A percentile compares a stretch with the other conserved stretches of the same genome.
Evolutionary conservation across 2,797 vertebrate species (phyloP).

Genomic region (Telmatherina bonti): DNA sequence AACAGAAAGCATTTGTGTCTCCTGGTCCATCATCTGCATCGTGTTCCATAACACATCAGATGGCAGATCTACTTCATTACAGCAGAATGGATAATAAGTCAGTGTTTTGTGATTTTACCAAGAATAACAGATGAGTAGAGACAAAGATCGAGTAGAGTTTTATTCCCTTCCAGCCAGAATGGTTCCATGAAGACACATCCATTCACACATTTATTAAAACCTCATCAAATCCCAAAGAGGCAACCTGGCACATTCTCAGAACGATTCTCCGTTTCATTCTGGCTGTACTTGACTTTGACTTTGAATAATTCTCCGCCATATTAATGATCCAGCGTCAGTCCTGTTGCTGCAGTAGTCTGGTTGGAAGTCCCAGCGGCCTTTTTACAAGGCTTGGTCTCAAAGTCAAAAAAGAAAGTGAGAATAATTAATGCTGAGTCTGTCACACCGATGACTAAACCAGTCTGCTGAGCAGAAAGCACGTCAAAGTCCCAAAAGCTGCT

Average conservation of each 20-base stretch:
- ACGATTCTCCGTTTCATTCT: conserved; percentile 17
- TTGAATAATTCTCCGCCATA: conserved; percentile 57
- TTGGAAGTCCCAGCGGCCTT: conserved; percentile 50
- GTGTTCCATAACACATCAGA: too few species aligned
- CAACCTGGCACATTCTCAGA: not conserved
- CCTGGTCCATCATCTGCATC: too few species aligned
- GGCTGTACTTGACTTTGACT: conserved; percentile 57
- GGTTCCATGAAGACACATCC: conserved; percentile 10
- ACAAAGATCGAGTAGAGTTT: not conserved
- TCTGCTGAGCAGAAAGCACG: conserved; percentile 23
- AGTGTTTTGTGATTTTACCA: too few species aligned
- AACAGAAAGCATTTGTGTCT: too few species aligned
- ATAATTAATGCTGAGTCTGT: conserved; percentile 64
- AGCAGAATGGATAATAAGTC: not conserved
- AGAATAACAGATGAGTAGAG: not conserved
- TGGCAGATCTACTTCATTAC: not conserved
- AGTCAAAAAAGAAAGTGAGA: conserved; percentile 68
- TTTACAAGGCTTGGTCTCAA: conserved; percentile 57
- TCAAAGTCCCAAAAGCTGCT: conserved; percentile 21
- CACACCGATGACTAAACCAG: conserved; percentile 55
- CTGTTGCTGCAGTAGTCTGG: conserved; percentile 22
- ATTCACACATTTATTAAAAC: conserved; percentile 13
- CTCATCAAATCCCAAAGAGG: not conserved
- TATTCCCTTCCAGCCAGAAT: conserved; percentile 5
- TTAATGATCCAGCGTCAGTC: conserved; percentile 47